Conservation (phyloP, 2,888 invertebrate genomes). For the Sinotaia quadrata region DNA sequence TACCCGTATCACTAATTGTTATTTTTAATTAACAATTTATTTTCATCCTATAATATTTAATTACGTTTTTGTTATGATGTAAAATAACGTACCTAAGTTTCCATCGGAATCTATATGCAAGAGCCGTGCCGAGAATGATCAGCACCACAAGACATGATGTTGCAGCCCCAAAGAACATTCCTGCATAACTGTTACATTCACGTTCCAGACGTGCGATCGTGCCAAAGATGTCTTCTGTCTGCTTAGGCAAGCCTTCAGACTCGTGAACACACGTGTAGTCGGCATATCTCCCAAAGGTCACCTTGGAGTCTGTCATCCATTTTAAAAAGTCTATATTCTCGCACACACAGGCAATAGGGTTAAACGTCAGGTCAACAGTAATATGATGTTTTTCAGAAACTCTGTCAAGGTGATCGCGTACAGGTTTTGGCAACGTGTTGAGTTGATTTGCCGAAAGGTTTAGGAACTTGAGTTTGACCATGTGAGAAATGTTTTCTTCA, state of each 20-base stretch:
- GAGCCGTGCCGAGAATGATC: not conserved
- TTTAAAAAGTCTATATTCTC: constrained; percentile 28
- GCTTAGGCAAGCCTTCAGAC: constrained; percentile 7
- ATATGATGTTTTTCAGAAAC: not conserved
- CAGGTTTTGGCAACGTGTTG: not conserved
- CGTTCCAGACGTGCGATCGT: constrained; percentile 2
- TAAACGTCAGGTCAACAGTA: constrained; percentile 18
- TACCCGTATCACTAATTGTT: too few relatives aligned
- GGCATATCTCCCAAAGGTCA: not conserved
- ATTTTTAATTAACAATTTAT: too few relatives aligned
- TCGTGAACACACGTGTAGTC: constrained; percentile 9
- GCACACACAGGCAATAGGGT: constrained; percentile 32
- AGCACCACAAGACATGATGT: constrained; percentile 13
- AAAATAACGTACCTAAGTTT: constrained; percentile 24
- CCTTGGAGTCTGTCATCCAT: constrained; percentile 28
- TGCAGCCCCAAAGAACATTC: constrained; percentile 13
- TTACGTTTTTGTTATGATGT: too few relatives aligned
- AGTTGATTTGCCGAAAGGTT: constrained; percentile 25
- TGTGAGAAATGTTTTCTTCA: constrained; percentile 13
- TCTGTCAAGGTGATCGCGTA: constrained; percentile 13
- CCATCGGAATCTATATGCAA: constrained; percentile 21
- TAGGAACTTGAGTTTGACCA: constrained; percentile 24
- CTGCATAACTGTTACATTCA: not conserved
- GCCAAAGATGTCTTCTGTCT: not conserved
- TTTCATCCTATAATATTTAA: too few relatives aligned